Conservation (phyloP, 1,140 invertebrate genomes). For the Papilio dardanus region DNA sequence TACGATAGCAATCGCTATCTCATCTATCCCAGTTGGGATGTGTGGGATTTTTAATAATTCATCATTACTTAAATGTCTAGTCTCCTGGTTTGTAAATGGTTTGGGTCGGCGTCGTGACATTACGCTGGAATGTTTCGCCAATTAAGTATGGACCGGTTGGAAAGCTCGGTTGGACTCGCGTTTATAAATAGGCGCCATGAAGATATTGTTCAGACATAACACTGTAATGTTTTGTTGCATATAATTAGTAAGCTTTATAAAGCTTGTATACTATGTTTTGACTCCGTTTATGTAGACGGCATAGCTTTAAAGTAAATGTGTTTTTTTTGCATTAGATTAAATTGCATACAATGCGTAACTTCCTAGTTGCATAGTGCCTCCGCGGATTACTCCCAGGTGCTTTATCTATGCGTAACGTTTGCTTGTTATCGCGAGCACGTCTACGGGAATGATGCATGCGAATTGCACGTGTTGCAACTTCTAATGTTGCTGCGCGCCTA, state of each 20-base stretch:
- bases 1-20: not conserved
- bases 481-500: not conserved
- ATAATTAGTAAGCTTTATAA: not conserved
- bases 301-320: not conserved
- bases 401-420: constrained; percentile 2
- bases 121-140: constrained; percentile 54
- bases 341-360: not conserved
- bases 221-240: not conserved
- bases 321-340: not conserved
- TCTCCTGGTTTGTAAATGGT: constrained; percentile 18
- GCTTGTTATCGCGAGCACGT: constrained; percentile 8
- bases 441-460: not conserved
- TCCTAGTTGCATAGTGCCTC: not conserved
- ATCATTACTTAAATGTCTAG: not conserved
- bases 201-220: constrained; percentile 21
- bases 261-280: not conserved
- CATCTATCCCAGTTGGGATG: not conserved
- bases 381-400: not conserved
- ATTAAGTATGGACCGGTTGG: constrained; percentile 47
- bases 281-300: not conserved
- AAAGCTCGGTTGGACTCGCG: constrained; percentile 33
- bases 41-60: constrained; percentile 33
- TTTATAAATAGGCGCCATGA: constrained; percentile 37
- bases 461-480: constrained; percentile 1
- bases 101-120: constrained; percentile 44